A percentile compares a stretch with the other conserved stretches of the same genome.
phyloP scores from a whole-genome alignment of 1,140 invertebrate species.

The Drepana arcuata region DNA sequence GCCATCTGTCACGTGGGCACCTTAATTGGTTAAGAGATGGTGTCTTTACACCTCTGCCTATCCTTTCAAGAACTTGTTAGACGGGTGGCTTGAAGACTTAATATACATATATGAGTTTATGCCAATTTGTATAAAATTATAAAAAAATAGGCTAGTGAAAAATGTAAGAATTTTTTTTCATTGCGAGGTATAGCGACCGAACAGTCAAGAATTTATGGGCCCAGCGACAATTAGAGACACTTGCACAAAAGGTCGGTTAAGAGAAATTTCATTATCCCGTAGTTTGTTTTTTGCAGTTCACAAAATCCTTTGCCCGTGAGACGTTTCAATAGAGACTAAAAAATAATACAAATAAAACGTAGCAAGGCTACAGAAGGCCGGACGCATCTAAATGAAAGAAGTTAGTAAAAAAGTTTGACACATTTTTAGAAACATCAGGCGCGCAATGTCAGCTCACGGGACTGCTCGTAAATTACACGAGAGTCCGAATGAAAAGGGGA shows the following conservation, averaged over 20 bases:
- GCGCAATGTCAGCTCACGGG: conserved; percentile 52
- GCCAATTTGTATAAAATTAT: background rate
- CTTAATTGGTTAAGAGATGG: too few species aligned
- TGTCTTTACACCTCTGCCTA: too few species aligned
- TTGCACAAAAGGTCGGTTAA: conserved; percentile 31
- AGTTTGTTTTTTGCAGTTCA: conserved; percentile 35
- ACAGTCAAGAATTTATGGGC: conserved; percentile 2
- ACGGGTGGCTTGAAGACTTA: too few species aligned
- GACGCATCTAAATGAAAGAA: conserved; percentile 67
- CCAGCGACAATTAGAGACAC: conserved; percentile 17
- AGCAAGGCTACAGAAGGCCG: conserved; percentile 62
- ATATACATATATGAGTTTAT: too few species aligned
- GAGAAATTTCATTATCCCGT: conserved; percentile 45
- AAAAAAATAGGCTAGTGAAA: too few species aligned
- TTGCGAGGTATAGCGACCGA: conserved; percentile 3
- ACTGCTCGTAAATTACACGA: conserved; percentile 62
- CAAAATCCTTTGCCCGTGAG: conserved; percentile 44
- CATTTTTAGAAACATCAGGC: conserved; percentile 70
- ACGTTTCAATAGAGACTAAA: conserved; percentile 63
- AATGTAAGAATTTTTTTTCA: conserved; percentile 2
- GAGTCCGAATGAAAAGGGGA: conserved; percentile 68
- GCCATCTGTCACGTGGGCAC: too few species aligned
- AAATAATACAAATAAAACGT: conserved; percentile 56
- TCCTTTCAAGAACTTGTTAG: too few species aligned
- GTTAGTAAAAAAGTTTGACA: conserved; percentile 69